Conservation (phyloP, 1,140 invertebrate genomes). For the Leptinotarsa defecta region DNA sequence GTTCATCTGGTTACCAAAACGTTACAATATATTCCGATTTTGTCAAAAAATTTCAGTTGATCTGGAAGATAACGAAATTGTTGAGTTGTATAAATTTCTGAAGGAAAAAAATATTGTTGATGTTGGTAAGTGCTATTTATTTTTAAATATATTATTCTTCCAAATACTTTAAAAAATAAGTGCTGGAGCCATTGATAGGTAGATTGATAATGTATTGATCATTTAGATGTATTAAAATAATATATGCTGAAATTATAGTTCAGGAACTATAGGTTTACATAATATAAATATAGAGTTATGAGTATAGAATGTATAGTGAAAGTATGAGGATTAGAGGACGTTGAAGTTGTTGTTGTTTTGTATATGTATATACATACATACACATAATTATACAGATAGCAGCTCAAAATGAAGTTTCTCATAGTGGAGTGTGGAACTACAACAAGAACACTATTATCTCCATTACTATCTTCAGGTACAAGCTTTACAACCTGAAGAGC, state of each 20-base stretch:
- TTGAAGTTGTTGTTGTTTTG: no score
- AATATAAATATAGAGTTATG: no score
- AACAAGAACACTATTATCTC: neutral
- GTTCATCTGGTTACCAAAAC: constrained; percentile 23
- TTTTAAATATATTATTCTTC: no score
- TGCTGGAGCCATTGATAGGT: no score
- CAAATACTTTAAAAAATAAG: no score
- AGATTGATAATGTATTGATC: no score
- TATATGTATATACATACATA: no score
- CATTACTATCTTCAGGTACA: neutral
- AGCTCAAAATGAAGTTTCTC: neutral
- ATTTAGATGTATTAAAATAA: no score
- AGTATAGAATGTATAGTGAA: no score
- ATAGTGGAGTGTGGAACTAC: neutral
- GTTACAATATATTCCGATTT: constrained; percentile 33
- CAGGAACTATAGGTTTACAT: no score
- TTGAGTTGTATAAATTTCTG: constrained; percentile 29
- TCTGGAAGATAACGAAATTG: constrained; percentile 22
- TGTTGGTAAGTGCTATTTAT: constrained; percentile 17
- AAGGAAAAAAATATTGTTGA: constrained; percentile 28
- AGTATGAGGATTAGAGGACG: no score
- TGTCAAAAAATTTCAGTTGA: constrained; percentile 27
- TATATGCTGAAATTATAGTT: no score
- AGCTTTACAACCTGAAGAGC: neutral
- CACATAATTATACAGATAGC: neutral